These are phyloP conservation scores for Rhodinocichla rosea DNA, from an alignment of 2,113 vertebrate genomes.

Conservation along the genomic window DNA sequence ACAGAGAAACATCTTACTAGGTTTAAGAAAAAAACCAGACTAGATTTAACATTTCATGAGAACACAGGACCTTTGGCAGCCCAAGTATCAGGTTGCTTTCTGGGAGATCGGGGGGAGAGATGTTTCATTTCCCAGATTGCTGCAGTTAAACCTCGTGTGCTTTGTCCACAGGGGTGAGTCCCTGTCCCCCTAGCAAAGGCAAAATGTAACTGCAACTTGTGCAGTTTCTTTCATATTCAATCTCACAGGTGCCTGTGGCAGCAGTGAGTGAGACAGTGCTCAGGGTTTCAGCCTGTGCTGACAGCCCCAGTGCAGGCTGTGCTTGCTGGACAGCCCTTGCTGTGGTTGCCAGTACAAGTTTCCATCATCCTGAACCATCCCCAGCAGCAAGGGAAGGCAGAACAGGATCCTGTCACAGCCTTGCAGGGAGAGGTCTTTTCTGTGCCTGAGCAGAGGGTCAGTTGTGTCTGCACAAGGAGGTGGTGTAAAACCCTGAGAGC, in stretches of 20 bases:
- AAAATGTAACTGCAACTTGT: neutral
- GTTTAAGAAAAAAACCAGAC: neutral
- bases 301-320: neutral
- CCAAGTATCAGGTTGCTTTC: neutral
- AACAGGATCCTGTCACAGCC: neutral
- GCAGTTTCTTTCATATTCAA: accelerated
- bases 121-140: neutral
- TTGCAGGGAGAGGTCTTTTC: neutral
- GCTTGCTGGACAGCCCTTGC: neutral
- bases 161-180: neutral
- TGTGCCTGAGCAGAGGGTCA: neutral
- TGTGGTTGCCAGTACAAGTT: neutral
- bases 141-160: neutral
- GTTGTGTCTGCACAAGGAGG: neutral
- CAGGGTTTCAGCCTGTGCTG: neutral
- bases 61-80: slow-evolving; percentile 34
- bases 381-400: neutral
- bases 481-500: neutral
- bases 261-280: neutral
- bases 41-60: slow-evolving; percentile 47
- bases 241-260: neutral
- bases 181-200: neutral
- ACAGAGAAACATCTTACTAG: slow-evolving; percentile 1
- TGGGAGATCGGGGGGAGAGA: neutral
- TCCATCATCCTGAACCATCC: neutral